These are phyloP conservation scores for Hippocampus barbouri DNA, from an alignment of 2,113 vertebrate genomes.

Conservation along the genomic window DNA sequence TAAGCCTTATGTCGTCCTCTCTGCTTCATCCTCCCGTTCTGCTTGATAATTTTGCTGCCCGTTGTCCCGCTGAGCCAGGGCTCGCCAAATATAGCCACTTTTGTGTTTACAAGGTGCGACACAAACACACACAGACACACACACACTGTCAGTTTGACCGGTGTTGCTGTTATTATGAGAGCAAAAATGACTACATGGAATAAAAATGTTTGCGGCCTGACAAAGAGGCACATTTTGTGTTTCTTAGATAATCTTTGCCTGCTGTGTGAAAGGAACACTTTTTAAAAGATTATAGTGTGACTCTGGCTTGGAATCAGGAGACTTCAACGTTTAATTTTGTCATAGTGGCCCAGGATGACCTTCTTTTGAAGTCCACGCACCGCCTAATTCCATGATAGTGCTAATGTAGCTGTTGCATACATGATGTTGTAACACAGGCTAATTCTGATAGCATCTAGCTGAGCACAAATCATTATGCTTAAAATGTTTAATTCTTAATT, in stretches of 20 bases:
- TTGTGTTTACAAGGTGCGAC: not conserved
- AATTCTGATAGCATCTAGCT: not conserved
- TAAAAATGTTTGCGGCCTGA: constrained; percentile 35
- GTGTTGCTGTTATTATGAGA: constrained; percentile 31
- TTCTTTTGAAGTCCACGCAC: not conserved
- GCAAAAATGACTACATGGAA: constrained; percentile 41
- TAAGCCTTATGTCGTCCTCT: constrained; percentile 43
- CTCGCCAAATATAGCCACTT: constrained; percentile 66
- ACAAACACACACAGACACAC: too few species aligned
- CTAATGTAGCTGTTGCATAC: not conserved
- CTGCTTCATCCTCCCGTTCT: constrained; percentile 50
- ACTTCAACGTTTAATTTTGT: not conserved
- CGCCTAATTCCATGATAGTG: not conserved
- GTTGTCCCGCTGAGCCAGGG: constrained; percentile 57
- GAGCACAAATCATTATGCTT: too few species aligned
- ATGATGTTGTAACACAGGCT: not conserved
- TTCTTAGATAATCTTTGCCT: not conserved
- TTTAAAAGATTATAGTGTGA: too few species aligned
- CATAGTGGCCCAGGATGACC: not conserved
- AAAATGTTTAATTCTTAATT: too few species aligned
- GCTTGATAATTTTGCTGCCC: constrained; percentile 54
- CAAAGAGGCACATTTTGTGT: constrained; percentile 18
- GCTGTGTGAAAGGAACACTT: too few species aligned
- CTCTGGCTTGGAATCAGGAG: not conserved
- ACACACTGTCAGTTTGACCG: not conserved